Percentiles rank a stretch among this genome's conserved stretches.
Evolutionary conservation across 1,140 invertebrate genomes (phyloP).

Genomic region (Stenopsyche tienmushanensis): DNA sequence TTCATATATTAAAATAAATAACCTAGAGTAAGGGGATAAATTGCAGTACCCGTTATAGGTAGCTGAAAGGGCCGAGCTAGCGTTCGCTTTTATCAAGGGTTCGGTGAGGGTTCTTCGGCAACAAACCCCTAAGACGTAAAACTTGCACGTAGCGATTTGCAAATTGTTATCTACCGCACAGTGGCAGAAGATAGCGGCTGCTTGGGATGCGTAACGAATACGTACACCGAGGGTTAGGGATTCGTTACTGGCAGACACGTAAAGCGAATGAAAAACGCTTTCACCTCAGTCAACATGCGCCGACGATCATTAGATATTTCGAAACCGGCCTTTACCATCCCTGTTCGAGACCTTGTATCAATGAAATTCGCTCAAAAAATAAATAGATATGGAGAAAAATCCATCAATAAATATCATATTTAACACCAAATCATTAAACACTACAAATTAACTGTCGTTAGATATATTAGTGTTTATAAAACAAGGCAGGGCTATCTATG

Average conservation of each 20-base stretch:
- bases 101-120: not conserved
- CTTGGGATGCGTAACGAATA: slow-evolving; percentile 8
- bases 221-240: not conserved
- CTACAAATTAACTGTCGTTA: no score
- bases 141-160: slow-evolving; percentile 24
- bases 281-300: slow-evolving; percentile 2
- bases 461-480: no score
- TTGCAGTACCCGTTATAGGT: no score
- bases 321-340: not conserved
- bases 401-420: no score
- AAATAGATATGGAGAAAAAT: no score
- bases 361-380: no score
- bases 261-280: slow-evolving; percentile 21
- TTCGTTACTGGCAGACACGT: slow-evolving; percentile 21
- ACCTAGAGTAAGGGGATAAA: no score
- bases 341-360: no score
- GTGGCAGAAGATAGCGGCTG: slow-evolving; percentile 4
- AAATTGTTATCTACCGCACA: slow-evolving; percentile 24
- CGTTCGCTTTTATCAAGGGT: not conserved
- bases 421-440: no score
- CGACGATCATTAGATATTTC: not conserved
- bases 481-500: no score
- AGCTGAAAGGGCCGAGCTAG: no score
- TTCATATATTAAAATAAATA: no score
- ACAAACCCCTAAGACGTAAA: slow-evolving; percentile 3